Percentiles rank a stretch among this genome's conserved stretches.
These are phyloP conservation scores for Brachyistius frenatus DNA, from an alignment of 2,113 vertebrate genomes.

Conservation along the genomic window DNA sequence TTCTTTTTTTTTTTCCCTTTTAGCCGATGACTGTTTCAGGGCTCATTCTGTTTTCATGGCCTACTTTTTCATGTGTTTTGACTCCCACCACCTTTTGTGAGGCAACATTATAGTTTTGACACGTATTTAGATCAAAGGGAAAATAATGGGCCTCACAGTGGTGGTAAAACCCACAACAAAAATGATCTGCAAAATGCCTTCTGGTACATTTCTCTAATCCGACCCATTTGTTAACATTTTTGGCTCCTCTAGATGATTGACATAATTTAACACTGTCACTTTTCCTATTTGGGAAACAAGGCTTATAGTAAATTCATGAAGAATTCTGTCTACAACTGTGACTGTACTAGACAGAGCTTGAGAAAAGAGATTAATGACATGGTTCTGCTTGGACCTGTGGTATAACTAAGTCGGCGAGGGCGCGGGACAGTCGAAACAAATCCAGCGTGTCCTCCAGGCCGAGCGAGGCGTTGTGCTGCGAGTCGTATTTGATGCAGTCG, in stretches of 20 bases:
- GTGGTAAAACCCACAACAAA: too few species aligned
- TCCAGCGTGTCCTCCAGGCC: slow-evolving; percentile 92
- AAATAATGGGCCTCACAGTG: too few species aligned
- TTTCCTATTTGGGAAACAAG: not conserved
- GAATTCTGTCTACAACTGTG: not conserved
- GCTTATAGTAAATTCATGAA: not conserved
- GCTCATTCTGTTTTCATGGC: too few species aligned
- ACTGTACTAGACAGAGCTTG: not conserved
- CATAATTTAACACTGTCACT: not conserved
- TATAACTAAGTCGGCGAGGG: slow-evolving; percentile 95
- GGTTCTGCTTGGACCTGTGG: slow-evolving; percentile 88
- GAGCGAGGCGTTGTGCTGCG: slow-evolving; percentile 93
- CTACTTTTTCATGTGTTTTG: too few species aligned
- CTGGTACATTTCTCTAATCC: too few species aligned
- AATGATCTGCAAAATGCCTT: too few species aligned
- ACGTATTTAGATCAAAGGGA: too few species aligned
- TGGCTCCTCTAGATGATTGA: not conserved
- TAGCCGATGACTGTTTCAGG: too few species aligned
- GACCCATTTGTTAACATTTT: not conserved
- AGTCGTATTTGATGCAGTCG: slow-evolving; percentile 97
- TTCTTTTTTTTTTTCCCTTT: too few species aligned
- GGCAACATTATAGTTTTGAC: too few species aligned
- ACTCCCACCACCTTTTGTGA: too few species aligned
- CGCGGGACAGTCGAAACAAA: slow-evolving; percentile 92
- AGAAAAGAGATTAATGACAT: not conserved